Evolutionary conservation across 2,797 vertebrate species (phyloP).

Genomic region (Rallus crepitans): DNA sequence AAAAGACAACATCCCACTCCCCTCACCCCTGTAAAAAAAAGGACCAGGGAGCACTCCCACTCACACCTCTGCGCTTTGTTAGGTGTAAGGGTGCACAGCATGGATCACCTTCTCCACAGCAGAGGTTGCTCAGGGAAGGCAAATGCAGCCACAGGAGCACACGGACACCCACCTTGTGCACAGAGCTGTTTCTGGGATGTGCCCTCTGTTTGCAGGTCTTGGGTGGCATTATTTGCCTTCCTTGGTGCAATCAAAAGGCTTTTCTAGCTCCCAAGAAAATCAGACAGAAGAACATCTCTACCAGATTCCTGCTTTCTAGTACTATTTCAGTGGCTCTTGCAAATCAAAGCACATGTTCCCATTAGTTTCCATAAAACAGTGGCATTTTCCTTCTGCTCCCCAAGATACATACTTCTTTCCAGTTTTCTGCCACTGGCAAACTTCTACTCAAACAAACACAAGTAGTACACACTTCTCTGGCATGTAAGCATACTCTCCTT

Average conservation of each 20-base stretch:
- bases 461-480: background rate
- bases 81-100: fast-evolving
- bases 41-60: fast-evolving
- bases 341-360: background rate
- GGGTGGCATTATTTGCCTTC: background rate
- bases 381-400: background rate
- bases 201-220: background rate
- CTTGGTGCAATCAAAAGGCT: background rate
- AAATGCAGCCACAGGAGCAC: background rate
- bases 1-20: background rate
- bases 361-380: background rate
- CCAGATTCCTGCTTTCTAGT: background rate
- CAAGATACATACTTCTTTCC: background rate
- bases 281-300: background rate
- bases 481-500: background rate
- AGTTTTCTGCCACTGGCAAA: background rate
- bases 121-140: background rate
- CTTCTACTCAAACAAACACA: background rate
- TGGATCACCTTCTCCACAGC: background rate
- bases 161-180: fast-evolving
- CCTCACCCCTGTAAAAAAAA: background rate
- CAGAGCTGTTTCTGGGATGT: background rate
- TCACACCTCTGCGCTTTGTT: background rate
- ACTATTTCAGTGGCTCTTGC: background rate
- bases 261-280: background rate